Evolutionary conservation across 1,140 invertebrate genomes (phyloP), one percentile per base, ranked within the genome.

Genomic region (Drosophila novamexicana): DNA sequence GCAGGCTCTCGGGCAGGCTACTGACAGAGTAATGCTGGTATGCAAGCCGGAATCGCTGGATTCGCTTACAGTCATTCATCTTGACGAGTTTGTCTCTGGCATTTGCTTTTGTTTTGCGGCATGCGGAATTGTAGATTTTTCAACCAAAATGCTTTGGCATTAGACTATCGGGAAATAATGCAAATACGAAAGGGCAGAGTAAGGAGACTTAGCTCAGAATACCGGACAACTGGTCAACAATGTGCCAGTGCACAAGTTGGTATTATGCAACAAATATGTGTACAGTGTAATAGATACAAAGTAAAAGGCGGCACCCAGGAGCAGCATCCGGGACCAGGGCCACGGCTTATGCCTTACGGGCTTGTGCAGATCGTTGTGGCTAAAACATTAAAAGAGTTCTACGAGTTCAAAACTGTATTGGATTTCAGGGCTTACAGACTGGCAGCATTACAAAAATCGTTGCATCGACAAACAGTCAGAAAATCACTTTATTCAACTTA

Each of bases 211-310:
- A n/a, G 14, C 34, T 52, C 37, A 65, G 62, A 71, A 66, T 78
- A 45, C 81, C 52, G 62, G 64, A 67, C 58, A 86, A 85, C 82
- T 82, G 75, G 82, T 82, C 79, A 86, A 82, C 82, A 85, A 78
- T 86, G 82, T 78, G 81, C 78, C 57, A 73, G 75, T 59, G 75
- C 78, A 82, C 82, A 86, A 86, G 83, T 76, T 81, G 65, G 82
- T 57, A 85, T 85, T 86, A 81, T 85, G 79, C 83, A 86, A 85
- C 75, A 85, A 85, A 85, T 86, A 86, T 86, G 81, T 79, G 76
- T 52, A 81, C 66, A 81, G 45, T 74, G 72, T 45, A 66, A 50
- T 44, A 29, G 62, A 71, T 56, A 64, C 61, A 42, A 40, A 65
- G 1, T 22, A 12, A 7, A 44, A 39, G 59, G 12, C 10, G 1